phyloP scores from a whole-genome alignment of 2,888 invertebrate species.

The Ophion ellenae region DNA sequence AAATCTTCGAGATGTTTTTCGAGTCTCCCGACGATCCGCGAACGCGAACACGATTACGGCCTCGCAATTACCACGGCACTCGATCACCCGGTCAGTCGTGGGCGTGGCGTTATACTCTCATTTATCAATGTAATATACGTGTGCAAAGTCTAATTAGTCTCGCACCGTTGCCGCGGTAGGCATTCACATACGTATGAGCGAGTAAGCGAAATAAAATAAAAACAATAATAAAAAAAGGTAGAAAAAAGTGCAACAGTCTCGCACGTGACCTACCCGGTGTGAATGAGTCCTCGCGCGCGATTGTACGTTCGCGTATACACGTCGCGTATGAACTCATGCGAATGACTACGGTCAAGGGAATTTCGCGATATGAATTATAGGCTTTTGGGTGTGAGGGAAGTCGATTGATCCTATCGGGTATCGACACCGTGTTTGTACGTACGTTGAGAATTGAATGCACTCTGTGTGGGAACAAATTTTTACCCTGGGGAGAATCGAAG shows the following conservation, averaged over 20 bases:
- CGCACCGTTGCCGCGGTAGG: constrained; percentile 16
- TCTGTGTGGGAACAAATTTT: not conserved
- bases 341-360: constrained; percentile 13
- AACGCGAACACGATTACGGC: constrained; percentile 48
- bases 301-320: not conserved
- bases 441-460: not conserved
- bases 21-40: constrained; percentile 33
- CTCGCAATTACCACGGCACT: constrained; percentile 59
- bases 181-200: constrained; percentile 5
- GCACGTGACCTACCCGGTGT: constrained; percentile 27
- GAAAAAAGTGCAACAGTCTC: constrained; percentile 1
- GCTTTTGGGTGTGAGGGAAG: not conserved
- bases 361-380: not conserved
- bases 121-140: constrained; percentile 63
- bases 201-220: not conserved
- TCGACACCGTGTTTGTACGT: not conserved
- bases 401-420: not conserved
- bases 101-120: constrained; percentile 63
- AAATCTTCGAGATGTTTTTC: constrained; percentile 29
- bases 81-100: constrained; percentile 63
- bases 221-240: not conserved
- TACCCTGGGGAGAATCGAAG: not conserved
- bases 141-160: constrained; percentile 60
- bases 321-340: not conserved
- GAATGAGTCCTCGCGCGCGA: constrained; percentile 7